Base-by-base conservation (phyloP, 2,888 invertebrate genomes). In the Ophion obscuratus region DNA sequence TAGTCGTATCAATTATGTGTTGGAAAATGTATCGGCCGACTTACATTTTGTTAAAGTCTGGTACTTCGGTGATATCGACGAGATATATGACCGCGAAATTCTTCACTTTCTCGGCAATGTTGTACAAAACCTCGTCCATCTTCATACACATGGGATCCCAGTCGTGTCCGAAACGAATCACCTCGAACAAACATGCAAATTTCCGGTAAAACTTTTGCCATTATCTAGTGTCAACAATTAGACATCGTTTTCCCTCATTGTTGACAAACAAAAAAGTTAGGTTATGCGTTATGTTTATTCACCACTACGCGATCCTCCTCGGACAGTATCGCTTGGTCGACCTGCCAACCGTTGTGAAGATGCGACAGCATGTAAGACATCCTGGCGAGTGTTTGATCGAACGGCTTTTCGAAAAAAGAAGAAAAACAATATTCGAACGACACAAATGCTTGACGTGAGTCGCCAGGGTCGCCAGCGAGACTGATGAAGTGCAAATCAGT, bases 91-190 rank as follows among this genome's bases (percentile, higher is more conserved):
- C 99, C 0, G 99, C 99, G 95, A 99, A 99, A 94, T 99, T 99
- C 94, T 99, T 99, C 3, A 99, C 98, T 95, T 99, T 99, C 91
- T 99, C 98, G 0, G 99, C 99, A 77, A 99, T 98, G 92, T 98
- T 98, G 94, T 98, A 99, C 62, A 99, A 95, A 0, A 98, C 98
- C 95, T 99, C 99, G 92, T 99, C 99, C 99, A 99, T 99, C 95
- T 99, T 99, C 99, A 99, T 99, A 93, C 99, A 99, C 0, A 99
- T 98, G 0, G 99, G 99, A 94, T 99, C 99, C 99, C 99, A 99
- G 96, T 99, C 99, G 94, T 99, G 99, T 0, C 99, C 99, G 94
- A 99, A 99, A 83, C 99, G 96, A 87, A 99, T 99, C 0, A 98
- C 98, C 98, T 98, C 24, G 93, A 91, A 66, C 78, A 75, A 47